Evolutionary conservation across 2,888 invertebrate genomes (phyloP).

Genomic region (Dryococelus australis): DNA sequence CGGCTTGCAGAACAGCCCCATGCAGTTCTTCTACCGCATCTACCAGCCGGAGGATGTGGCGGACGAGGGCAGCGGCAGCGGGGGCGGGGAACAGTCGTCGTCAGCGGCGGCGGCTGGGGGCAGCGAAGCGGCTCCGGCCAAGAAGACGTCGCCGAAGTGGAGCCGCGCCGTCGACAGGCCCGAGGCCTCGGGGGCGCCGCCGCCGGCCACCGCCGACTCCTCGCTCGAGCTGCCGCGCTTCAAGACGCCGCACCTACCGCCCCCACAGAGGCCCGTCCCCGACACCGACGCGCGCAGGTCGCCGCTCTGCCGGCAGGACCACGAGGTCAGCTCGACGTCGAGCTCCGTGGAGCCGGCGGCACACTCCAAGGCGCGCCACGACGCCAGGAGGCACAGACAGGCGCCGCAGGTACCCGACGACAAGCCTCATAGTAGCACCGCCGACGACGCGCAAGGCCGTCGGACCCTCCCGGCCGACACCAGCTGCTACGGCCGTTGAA

Average conservation of each 20-base stretch:
- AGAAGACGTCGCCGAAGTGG: neutral
- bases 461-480: no score
- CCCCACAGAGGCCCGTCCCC: neutral
- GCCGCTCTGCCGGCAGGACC: neutral
- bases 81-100: neutral
- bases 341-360: neutral
- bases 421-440: no score
- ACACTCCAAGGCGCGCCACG: neutral
- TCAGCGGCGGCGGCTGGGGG: neutral
- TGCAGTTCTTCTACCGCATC: conserved; percentile 78
- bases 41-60: neutral
- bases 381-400: no score
- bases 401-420: no score
- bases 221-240: conserved; percentile 23
- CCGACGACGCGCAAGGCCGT: no score
- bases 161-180: neutral
- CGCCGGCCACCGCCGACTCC: neutral
- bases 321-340: neutral
- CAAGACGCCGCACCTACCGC: neutral
- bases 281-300: neutral
- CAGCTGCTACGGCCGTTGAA: no score
- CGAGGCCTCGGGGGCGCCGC: no score
- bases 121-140: neutral
- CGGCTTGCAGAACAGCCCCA: conserved; percentile 71
- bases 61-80: neutral